Conservation (phyloP, 2,888 invertebrate genomes). For the Zelleria hepariella region DNA sequence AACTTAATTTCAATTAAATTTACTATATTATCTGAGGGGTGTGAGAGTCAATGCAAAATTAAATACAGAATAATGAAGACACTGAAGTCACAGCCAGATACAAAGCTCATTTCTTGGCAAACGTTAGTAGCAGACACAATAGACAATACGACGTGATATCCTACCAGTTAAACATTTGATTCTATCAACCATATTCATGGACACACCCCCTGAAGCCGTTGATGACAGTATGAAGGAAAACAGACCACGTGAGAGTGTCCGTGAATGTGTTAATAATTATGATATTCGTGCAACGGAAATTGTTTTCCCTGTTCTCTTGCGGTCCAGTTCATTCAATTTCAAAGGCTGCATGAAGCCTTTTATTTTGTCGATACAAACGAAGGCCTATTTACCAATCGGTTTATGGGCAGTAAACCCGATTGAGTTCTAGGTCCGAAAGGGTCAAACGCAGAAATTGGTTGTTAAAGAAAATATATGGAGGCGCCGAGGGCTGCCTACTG, state of each 20-base stretch:
- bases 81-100: too few relatives aligned
- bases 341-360: not conserved
- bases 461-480: conserved; percentile 36
- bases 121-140: too few relatives aligned
- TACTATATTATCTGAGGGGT: too few relatives aligned
- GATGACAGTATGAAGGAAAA: not conserved
- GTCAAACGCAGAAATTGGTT: conserved; percentile 24
- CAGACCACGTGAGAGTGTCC: not conserved
- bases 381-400: conserved; percentile 5
- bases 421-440: conserved; percentile 15
- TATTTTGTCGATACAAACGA: not conserved
- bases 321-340: not conserved
- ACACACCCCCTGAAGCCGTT: too few relatives aligned
- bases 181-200: too few relatives aligned
- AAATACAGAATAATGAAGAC: too few relatives aligned
- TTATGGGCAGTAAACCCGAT: conserved; percentile 15
- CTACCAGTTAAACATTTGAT: too few relatives aligned
- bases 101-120: too few relatives aligned
- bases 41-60: too few relatives aligned
- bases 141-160: too few relatives aligned
- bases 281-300: not conserved
- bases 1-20: too few relatives aligned
- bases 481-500: conserved; percentile 11
- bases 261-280: not conserved
- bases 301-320: not conserved